Percentiles rank a stretch among this genome's conserved stretches.
Evolutionary conservation across 2,113 vertebrate species (phyloP).

Genomic region (Gavialis gangeticus): DNA sequence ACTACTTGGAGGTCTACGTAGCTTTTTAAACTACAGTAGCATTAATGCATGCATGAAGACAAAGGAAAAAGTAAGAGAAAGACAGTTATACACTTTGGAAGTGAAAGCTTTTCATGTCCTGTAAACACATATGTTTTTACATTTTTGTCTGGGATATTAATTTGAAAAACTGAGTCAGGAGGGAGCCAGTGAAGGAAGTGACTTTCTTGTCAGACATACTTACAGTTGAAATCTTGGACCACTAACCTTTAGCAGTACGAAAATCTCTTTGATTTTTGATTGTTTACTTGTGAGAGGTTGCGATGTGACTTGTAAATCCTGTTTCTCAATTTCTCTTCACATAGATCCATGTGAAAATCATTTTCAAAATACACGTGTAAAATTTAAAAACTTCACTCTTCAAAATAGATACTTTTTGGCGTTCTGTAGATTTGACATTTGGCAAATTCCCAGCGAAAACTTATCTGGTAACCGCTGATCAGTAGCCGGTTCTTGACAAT

Average conservation of each 20-base stretch:
- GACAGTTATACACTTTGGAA: slow-evolving; percentile 42
- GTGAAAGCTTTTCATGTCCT: slow-evolving; percentile 26
- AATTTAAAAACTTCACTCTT: not conserved
- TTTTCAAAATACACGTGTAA: not conserved
- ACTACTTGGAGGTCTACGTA: not conserved
- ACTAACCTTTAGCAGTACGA: slow-evolving; percentile 11
- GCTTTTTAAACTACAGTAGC: slow-evolving; percentile 30
- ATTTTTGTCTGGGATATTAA: slow-evolving; percentile 69
- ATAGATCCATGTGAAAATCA: not conserved
- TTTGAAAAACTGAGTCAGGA: slow-evolving; percentile 55
- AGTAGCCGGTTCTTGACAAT: not conserved
- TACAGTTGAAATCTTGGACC: slow-evolving; percentile 28
- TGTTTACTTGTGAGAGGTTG: slow-evolving; percentile 48
- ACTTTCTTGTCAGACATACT: slow-evolving; percentile 67
- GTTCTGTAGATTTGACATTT: not conserved
- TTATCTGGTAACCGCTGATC: not conserved
- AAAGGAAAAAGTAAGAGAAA: slow-evolving; percentile 36
- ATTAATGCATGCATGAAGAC: not conserved
- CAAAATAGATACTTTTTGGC: not conserved
- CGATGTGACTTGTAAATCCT: not conserved
- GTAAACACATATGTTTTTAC: slow-evolving; percentile 53
- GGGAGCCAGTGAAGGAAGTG: slow-evolving; percentile 7
- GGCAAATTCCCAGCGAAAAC: not conserved
- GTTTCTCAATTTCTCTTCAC: not conserved
- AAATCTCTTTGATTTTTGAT: slow-evolving; percentile 54